Evolutionary conservation across 2,888 invertebrate species (phyloP), one percentile per base, ranked within the genome.

Genomic region (Hemithea aestivaria): DNA sequence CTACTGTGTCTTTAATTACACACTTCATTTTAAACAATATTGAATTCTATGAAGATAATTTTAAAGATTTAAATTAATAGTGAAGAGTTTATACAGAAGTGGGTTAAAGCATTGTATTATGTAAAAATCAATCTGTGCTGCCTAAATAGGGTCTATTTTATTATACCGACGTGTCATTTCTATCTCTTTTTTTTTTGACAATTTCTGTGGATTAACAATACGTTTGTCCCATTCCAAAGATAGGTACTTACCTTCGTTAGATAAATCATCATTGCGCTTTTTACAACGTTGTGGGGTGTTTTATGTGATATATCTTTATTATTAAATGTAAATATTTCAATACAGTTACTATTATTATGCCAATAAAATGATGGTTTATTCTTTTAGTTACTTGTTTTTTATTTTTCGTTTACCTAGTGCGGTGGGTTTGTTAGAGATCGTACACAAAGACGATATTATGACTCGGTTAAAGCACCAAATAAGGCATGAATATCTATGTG

Each of bases 281-380:
- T 72, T 53, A 40, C 38, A 36, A 69, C 65, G 72, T 73, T 80
- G 73, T 71, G 74, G 64, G 65, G 77, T 78, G 82, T 82, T 62
- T 80, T 79, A 78, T 80, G 82, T 85, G 85, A 84, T 84, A 81
- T 75, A 82, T 77, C 67, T 74, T 68, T 80, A 72, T 68, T 72
- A 71, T 73, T 70, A 74, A 73, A 71, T 84, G 75, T 68, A 78
- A 79, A 82, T 83, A 76, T 76, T 77, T 78, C 65, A 72, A 66
- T 73, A 72, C 74, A 73, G 69, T 81, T 79, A 78, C 59, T 73
- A 71, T 48, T 42, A 45, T 45, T 74, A 79, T 74, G 73, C 73
- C 74, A 83, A 81, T 84, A 78, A 81, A 73, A 81, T 73, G 56
- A 75, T 75, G 75, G 73, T 83, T 81, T 83, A 84, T 84, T 84